Evolutionary conservation across 2,888 invertebrate species (phyloP).

Genomic region (Drosophila meridionalis): DNA sequence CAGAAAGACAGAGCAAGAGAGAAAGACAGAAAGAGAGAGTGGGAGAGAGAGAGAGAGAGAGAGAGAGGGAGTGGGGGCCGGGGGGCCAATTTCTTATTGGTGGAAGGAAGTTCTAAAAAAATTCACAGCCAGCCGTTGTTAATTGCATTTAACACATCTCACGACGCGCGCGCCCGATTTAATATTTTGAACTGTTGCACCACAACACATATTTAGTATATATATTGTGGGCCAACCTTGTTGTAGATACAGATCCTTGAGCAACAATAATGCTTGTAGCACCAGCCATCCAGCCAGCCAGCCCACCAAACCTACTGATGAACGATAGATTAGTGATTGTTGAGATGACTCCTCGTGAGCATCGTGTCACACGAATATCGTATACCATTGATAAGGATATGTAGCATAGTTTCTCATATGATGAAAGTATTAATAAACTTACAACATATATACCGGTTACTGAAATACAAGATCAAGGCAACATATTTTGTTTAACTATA

Average conservation of each 20-base stretch:
- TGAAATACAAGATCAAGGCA: background rate
- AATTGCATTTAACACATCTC: constrained; percentile 55
- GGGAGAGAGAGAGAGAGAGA: background rate
- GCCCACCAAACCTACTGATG: constrained; percentile 58
- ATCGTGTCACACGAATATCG: constrained; percentile 27
- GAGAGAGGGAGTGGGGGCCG: constrained; percentile 16
- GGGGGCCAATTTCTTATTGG: constrained; percentile 39
- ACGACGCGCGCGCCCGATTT: constrained; percentile 61
- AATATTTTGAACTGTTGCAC: constrained; percentile 71
- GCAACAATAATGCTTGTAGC: constrained; percentile 56
- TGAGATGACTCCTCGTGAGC: constrained; percentile 16
- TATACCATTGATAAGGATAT: constrained; percentile 1
- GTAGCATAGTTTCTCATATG: too few relatives aligned
- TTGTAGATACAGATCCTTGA: constrained; percentile 64
- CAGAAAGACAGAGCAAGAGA: constrained; percentile 15
- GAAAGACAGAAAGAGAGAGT: constrained; percentile 1
- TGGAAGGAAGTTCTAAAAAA: constrained; percentile 33
- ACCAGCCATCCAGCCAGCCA: constrained; percentile 48
- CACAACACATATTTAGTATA: constrained; percentile 65
- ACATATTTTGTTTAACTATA: background rate
- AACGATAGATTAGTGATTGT: constrained; percentile 49
- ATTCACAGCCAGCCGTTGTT: constrained; percentile 42
- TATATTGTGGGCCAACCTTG: constrained; percentile 62
- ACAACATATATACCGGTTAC: fast-evolving
- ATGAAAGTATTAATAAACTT: too few relatives aligned